Base-by-base conservation (phyloP, 2,888 invertebrate species). In the Thecocarcelia acutangulata region DNA sequence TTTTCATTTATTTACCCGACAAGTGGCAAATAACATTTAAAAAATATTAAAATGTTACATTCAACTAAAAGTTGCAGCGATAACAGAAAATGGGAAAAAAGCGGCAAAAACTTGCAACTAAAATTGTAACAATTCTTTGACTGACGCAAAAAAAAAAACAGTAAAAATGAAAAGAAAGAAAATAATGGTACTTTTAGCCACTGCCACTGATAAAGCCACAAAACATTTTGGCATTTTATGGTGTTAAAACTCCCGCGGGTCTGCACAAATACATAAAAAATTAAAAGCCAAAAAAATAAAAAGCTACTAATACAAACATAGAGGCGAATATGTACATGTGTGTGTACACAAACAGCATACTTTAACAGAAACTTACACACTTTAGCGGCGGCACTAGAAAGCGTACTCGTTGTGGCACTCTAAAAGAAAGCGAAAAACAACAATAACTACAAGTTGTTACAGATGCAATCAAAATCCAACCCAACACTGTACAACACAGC, bases 181-280 rank as follows among this genome's bases (percentile, higher is more conserved):
- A 48, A n/a, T 46, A 42, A 24, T 28, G 61, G 15, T n/a, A 61
- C 63, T 61, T 61, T 61, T 24, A 72, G 72, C 58, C 69, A 58
- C 21, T 52, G 72, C 58, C 59, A 61, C 72, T 80, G 80, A 80
- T 80, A 80, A 80, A 80, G 72, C 76, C 76, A 80, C 75, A 76
- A 76, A 76, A 76, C 64, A 76, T 80, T 80, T 72, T 80, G 64
- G 66, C 76, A 70, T 76, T 76, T 80, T 61, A 68, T 76, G 70
- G 80, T 66, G 80, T 76, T 72, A 59, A 80, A 80, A 72, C 80
- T 66, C 80, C 80, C 80, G 80, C 76, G 70, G 72, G 76, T 72
- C 50, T 70, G 46, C 0, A 79, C 42, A 68, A 66, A 28, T 46
- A 21, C 17, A 37, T 11, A 46, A 21, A 37, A 64, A 58, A 59